A percentile compares a stretch with the other conserved stretches of the same genome.
Conservation (phyloP, 2,113 vertebrate genomes). For the Equus quagga region DNA sequence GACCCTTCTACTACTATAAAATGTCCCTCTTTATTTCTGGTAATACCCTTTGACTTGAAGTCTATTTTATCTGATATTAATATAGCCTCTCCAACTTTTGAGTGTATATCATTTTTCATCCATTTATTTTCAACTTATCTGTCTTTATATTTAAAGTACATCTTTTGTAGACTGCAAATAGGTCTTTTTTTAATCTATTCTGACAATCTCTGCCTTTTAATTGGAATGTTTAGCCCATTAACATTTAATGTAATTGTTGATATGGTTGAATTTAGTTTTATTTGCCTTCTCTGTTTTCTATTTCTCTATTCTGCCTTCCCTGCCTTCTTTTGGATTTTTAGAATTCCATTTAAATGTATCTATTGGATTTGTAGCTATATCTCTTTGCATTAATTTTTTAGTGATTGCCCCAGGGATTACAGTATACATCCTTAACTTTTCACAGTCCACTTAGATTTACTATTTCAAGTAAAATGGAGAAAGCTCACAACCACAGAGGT, state of each 20-base stretch:
- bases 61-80: slow-evolving; percentile 39
- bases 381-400: slow-evolving; percentile 78
- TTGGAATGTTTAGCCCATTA: slow-evolving; percentile 80
- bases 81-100: slow-evolving; percentile 52
- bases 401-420: slow-evolving; percentile 71
- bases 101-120: slow-evolving; percentile 57
- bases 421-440: slow-evolving; percentile 71
- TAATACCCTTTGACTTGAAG: slow-evolving; percentile 27
- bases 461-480: slow-evolving; percentile 74
- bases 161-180: slow-evolving; percentile 72
- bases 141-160: slow-evolving; percentile 55
- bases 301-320: slow-evolving; percentile 66
- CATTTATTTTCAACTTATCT: slow-evolving; percentile 54
- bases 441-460: slow-evolving; percentile 74
- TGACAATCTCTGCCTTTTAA: slow-evolving; percentile 80
- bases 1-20: slow-evolving; percentile 24
- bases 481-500: slow-evolving; percentile 56
- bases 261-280: slow-evolving; percentile 75
- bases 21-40: slow-evolving; percentile 5
- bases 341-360: slow-evolving; percentile 75
- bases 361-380: slow-evolving; percentile 74
- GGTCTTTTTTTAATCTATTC: slow-evolving; percentile 51
- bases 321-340: slow-evolving; percentile 66
- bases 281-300: slow-evolving; percentile 76
- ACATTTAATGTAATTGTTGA: slow-evolving; percentile 83